phyloP scores from a whole-genome alignment of 2,797 vertebrate species.

The Oreochromis grahami region DNA sequence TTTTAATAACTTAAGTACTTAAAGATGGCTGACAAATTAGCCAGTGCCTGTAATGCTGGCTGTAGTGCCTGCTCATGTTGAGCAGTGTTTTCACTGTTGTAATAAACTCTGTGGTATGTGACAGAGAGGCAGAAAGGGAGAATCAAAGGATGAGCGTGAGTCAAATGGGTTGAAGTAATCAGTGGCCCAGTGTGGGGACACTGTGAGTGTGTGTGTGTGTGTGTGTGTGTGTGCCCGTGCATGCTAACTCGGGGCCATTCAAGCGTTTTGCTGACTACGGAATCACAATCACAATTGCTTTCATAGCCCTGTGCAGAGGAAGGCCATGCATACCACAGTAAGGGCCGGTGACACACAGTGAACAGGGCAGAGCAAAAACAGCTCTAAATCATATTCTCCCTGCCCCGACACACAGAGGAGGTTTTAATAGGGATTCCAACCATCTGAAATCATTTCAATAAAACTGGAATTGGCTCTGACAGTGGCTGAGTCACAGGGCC shows the following conservation, averaged over 20 bases:
- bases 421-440: slow-evolving; percentile 56
- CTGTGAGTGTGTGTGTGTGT: slow-evolving; percentile 8
- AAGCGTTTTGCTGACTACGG: slow-evolving; percentile 76
- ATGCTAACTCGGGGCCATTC: slow-evolving; percentile 69
- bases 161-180: slow-evolving; percentile 74
- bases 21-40: slow-evolving; percentile 25
- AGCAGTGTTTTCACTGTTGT: slow-evolving; percentile 61
- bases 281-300: slow-evolving; percentile 78
- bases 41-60: slow-evolving; percentile 8
- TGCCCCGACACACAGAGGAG: slow-evolving; percentile 26
- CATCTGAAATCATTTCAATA: slow-evolving; percentile 67
- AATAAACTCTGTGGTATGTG: slow-evolving; percentile 66
- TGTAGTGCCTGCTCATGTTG: slow-evolving; percentile 34
- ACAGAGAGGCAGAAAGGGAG: slow-evolving; percentile 52
- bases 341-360: slow-evolving; percentile 59
- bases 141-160: slow-evolving; percentile 67
- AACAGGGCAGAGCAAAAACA: slow-evolving; percentile 51
- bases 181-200: slow-evolving; percentile 52
- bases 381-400: slow-evolving; percentile 57
- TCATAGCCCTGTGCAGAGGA: slow-evolving; percentile 72
- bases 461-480: slow-evolving; percentile 50
- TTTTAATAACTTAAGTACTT: slow-evolving; percentile 18
- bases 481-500: slow-evolving; percentile 33
- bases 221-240: background rate
- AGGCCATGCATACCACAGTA: slow-evolving; percentile 72